Conservation (phyloP, 2,797 vertebrate species). For the Allobates femoralis region DNA sequence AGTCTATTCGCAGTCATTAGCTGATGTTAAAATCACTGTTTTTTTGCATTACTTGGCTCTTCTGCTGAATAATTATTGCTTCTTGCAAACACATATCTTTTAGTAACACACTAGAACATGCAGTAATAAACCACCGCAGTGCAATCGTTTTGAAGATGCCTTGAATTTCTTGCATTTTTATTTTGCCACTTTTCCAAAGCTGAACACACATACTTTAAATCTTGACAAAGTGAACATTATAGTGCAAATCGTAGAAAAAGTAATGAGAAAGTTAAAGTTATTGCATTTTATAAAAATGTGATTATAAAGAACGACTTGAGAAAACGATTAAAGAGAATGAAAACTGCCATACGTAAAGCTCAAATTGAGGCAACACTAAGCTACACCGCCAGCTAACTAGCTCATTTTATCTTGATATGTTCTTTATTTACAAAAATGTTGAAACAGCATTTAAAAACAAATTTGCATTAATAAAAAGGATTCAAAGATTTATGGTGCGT, state of each 20-base stretch:
- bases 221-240: slow-evolving; percentile 48
- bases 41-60: neutral
- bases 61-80: slow-evolving; percentile 4
- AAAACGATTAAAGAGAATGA: slow-evolving; percentile 57
- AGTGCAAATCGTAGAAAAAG: slow-evolving; percentile 40
- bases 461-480: slow-evolving; percentile 44
- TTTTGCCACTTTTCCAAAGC: neutral
- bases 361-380: slow-evolving; percentile 48
- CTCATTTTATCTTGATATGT: slow-evolving; percentile 60
- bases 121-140: slow-evolving; percentile 30
- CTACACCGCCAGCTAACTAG: slow-evolving; percentile 43
- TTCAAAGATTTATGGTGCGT: slow-evolving; percentile 43
- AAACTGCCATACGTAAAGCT: slow-evolving; percentile 37
- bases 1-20: neutral
- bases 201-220: slow-evolving; percentile 32
- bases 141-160: neutral
- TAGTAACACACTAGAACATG: neutral
- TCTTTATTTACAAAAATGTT: slow-evolving; percentile 63
- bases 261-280: slow-evolving; percentile 53
- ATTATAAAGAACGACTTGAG: slow-evolving; percentile 51
- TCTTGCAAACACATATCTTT: slow-evolving; percentile 13
- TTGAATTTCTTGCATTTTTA: slow-evolving; percentile 36
- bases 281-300: slow-evolving; percentile 57
- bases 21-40: slow-evolving; percentile 5
- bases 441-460: slow-evolving; percentile 55